A percentile compares a stretch with the other conserved stretches of the same genome.
Evolutionary conservation across 2,113 vertebrate genomes (phyloP).

Genomic region (Aegithalos caudatus): DNA sequence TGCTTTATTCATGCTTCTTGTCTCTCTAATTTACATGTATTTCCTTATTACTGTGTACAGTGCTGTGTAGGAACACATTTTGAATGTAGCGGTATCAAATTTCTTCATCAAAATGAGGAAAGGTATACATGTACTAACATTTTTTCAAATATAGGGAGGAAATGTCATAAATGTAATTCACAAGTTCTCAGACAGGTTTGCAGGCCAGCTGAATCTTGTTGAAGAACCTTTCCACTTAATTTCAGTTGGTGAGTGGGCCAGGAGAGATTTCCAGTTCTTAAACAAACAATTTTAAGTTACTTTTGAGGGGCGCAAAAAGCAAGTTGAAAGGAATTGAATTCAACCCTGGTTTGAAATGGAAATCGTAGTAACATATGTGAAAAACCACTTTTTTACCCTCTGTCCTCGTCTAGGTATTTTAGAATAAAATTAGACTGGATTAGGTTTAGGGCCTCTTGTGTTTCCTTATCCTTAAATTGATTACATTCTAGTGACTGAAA

Average conservation of each 20-base stretch:
- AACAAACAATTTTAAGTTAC: conserved; percentile 36
- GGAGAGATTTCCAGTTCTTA: conserved; percentile 37
- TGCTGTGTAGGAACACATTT: background rate
- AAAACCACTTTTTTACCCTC: conserved; percentile 13
- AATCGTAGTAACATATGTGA: background rate
- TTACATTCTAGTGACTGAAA: conserved; percentile 54
- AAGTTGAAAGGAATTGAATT: conserved; percentile 42
- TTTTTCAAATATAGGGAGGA: conserved; percentile 15
- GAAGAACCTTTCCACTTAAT: conserved; percentile 46
- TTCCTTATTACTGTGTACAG: background rate
- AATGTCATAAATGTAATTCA: conserved; percentile 14
- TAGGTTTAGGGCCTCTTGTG: conserved; percentile 10
- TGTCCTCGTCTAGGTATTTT: background rate
- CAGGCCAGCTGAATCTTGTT: conserved; percentile 51
- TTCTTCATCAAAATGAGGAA: background rate
- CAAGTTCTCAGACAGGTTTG: conserved; percentile 48
- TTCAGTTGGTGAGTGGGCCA: conserved; percentile 38
- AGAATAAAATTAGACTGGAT: conserved; percentile 43
- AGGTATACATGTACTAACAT: background rate
- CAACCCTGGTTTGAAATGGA: conserved; percentile 22
- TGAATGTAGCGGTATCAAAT: background rate
- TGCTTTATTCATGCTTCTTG: background rate
- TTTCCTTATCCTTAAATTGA: conserved; percentile 60
- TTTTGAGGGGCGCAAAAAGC: background rate
- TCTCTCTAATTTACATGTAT: background rate